Base-by-base conservation (phyloP, 2,797 vertebrate genomes). In the Myotis planiceps region DNA sequence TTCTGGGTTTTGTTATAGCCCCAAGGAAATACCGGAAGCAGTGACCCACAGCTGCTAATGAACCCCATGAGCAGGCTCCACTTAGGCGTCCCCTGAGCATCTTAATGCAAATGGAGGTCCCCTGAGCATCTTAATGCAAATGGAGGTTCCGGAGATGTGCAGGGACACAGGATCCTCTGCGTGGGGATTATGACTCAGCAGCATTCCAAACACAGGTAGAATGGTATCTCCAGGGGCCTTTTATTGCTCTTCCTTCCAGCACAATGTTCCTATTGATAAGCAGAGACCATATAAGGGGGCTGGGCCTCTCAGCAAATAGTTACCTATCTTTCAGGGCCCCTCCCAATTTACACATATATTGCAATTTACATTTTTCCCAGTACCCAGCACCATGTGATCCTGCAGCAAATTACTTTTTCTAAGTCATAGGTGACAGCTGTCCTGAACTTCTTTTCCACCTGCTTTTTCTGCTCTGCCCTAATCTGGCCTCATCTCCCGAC, bases 121-220 rank as follows among this genome's bases (percentile, higher is more conserved):
- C 53, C 71, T 25, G 23, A 19, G 27, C 2, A 0, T 83, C n/a
- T 6, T 69, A 6, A 3, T 3, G 58, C 65, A 10, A 1, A 37
- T 29, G 9, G 32, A 12, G 1, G 39, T 27, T 42, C 21, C 2
- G 0, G 34, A 4, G 42, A 34, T 8, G 25, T 0, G 25, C 21
- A 10, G 32, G 45, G 49, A 55, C 74, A 2, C 6, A 12, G 65
- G 58, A 32, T 19, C 78, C 29, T n/a, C 86, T 14, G 72, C 60
- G 9, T 0, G 37, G 39, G 53, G 82, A 32, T 53, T 25, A 42
- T 81, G 95, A 95, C 78, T 96, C 92, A 68, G 92, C 92, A 10
- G 49, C 92, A 34, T 92, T 87, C 90, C 88, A 21, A 13, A 65
- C 45, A 1, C 68, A 7, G 25, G 51, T 3, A 16, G 15, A 79